Conservation (phyloP, 2,888 invertebrate species). For the Nemoura dubitans region DNA sequence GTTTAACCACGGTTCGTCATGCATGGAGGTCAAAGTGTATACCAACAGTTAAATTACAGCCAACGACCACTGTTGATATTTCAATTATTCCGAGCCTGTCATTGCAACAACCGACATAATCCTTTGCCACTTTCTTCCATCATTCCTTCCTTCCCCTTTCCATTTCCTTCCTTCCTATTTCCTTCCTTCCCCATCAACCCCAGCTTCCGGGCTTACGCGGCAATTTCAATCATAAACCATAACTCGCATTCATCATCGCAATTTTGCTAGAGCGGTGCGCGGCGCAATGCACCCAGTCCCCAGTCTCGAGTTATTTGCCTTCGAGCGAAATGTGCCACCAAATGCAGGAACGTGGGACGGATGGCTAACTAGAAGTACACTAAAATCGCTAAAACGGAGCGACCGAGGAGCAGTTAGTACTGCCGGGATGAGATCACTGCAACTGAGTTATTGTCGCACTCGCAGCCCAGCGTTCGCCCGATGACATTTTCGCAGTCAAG, state of each 20-base stretch:
- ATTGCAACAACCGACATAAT: neutral
- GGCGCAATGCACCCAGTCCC: neutral
- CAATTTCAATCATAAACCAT: conserved; percentile 12
- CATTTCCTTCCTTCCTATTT: neutral
- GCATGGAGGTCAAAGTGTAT: too few species aligned
- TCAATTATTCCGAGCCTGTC: neutral
- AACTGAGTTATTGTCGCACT: neutral
- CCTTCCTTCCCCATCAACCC: neutral
- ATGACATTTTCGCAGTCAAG: conserved; percentile 3
- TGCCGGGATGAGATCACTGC: neutral
- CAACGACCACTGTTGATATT: neutral
- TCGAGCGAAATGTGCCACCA: neutral
- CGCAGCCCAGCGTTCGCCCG: neutral
- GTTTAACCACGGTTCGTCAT: too few species aligned
- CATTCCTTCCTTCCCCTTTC: neutral
- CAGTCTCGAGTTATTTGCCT: neutral
- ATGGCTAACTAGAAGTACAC: neutral
- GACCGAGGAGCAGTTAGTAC: neutral
- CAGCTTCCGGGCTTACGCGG: neutral
- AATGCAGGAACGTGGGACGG: neutral
- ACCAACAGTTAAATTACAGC: too few species aligned
- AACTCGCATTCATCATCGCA: conserved; percentile 7
- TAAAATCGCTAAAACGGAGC: neutral
- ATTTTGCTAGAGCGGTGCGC: neutral
- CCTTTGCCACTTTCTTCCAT: neutral